These are phyloP conservation scores for Oryctolagus cuniculus DNA, from an alignment of 2,113 vertebrate genomes.

Conservation along the genomic window mOryCun1.1 NC_091434.1:74314001-74314500, in stretches of 20 bases:
- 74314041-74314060: not conserved
- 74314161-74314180: not conserved
- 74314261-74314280: not conserved
- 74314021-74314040: not conserved
- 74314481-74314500: not conserved
- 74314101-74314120: not conserved
- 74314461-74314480: not conserved
- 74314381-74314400: not conserved
- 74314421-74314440: not conserved
- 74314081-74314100: not conserved
- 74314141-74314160: not conserved
- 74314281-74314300: not conserved
- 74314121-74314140: not conserved
- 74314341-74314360: not conserved
- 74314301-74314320: not conserved
- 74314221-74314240: not conserved
- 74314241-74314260: not conserved
- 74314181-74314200: not conserved
- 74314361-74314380: not conserved
- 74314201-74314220: not conserved
- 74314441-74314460: not conserved
- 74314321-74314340: conserved; percentile 13
- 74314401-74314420: not conserved
- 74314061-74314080: not conserved
- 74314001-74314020: conserved; percentile 12